These are phyloP conservation scores for Ormyrus pomaceus DNA, from an alignment of 2,888 invertebrate genomes.

Conservation along the genomic window DNA sequence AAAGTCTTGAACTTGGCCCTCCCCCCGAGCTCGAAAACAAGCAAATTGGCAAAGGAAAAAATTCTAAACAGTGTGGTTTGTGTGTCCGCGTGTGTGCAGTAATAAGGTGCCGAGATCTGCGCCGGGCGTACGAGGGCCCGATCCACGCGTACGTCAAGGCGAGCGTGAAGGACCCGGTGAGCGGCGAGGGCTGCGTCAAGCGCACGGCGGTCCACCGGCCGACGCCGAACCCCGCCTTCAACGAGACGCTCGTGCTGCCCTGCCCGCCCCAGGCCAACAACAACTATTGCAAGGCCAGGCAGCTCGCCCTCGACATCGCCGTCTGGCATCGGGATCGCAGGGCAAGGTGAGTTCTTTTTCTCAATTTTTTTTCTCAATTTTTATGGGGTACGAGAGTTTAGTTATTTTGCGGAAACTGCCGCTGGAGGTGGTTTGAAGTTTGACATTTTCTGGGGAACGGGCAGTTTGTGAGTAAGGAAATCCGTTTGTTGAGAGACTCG, in stretches of 20 bases:
- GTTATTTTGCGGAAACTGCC: no score
- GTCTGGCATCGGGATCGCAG: slow-evolving; percentile 92
- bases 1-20: no score
- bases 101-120: slow-evolving; percentile 85
- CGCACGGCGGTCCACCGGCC: slow-evolving; percentile 89
- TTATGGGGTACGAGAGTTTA: no score
- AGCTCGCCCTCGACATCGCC: slow-evolving; percentile 84
- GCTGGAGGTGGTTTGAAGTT: no score
- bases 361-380: neutral
- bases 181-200: slow-evolving; percentile 79
- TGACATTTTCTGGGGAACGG: no score
- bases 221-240: slow-evolving; percentile 86
- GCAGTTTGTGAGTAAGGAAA: no score
- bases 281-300: slow-evolving; percentile 68
- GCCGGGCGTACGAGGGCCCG: slow-evolving; percentile 81
- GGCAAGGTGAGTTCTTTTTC: slow-evolving; percentile 82
- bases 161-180: slow-evolving; percentile 70
- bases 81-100: slow-evolving; percentile 76
- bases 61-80: neutral
- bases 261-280: slow-evolving; percentile 77
- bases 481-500: no score
- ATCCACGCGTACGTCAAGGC: slow-evolving; percentile 91
- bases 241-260: slow-evolving; percentile 86
- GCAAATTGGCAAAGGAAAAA: neutral
- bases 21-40: neutral